These are phyloP conservation scores for Bujurquina vittata DNA, from an alignment of 2,113 vertebrate species.

Conservation along the genomic window DNA sequence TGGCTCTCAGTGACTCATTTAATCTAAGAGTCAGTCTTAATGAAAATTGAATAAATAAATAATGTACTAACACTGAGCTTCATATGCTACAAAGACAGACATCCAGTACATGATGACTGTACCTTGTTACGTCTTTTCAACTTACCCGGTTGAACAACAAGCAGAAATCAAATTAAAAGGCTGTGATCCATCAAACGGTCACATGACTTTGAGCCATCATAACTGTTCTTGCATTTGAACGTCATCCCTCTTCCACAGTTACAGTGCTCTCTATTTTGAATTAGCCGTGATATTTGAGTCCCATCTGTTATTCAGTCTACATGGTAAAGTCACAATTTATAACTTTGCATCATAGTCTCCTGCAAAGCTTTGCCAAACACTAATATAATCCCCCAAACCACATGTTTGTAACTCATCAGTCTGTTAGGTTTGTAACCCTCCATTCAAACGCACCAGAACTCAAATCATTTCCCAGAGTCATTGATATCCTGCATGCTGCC, in stretches of 20 bases:
- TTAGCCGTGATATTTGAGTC: not conserved
- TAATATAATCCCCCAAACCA: not conserved
- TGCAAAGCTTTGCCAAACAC: not conserved
- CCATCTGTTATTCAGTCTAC: too few relatives aligned
- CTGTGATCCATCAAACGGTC: not conserved
- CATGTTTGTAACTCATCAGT: not conserved
- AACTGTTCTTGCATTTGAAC: not conserved
- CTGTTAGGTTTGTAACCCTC: too few relatives aligned
- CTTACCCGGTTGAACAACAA: not conserved
- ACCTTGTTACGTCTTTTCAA: not conserved
- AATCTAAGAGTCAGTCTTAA: not conserved
- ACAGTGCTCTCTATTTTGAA: not conserved
- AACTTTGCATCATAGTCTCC: not conserved
- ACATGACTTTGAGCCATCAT: not conserved
- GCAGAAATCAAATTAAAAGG: not conserved
- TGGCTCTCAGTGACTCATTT: constrained; percentile 9
- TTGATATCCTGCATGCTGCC: too few relatives aligned
- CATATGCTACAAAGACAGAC: not conserved
- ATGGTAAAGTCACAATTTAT: too few relatives aligned
- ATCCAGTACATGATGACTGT: not conserved
- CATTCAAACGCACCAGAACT: too few relatives aligned
- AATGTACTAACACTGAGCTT: not conserved
- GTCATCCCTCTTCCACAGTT: not conserved
- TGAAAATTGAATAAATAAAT: not conserved
- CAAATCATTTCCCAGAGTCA: too few relatives aligned